These are phyloP conservation scores for Drosophila birchii DNA, from an alignment of 2,888 invertebrate species.

Conservation along the genomic window DNA sequence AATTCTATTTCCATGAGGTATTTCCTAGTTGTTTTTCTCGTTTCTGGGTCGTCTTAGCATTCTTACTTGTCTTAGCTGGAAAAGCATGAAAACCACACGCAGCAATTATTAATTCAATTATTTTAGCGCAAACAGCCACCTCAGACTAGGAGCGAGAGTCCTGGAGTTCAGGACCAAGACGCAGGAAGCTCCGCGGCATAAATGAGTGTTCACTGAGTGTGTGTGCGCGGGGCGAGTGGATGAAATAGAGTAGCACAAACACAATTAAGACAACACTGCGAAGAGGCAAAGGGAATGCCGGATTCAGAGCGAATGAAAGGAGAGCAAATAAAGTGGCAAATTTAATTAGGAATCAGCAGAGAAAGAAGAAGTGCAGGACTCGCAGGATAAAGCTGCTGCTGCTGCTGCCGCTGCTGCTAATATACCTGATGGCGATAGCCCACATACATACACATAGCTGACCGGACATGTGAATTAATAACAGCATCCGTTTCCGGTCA, in stretches of 20 bases:
- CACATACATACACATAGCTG: constrained; percentile 13
- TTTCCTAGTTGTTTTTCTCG: background rate
- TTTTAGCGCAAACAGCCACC: constrained; percentile 82
- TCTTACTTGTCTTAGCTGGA: constrained; percentile 76
- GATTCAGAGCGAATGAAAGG: constrained; percentile 16
- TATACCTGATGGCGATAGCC: constrained; percentile 33
- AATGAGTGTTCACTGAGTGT: constrained; percentile 57
- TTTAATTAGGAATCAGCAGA: constrained; percentile 68
- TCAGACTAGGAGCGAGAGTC: constrained; percentile 61
- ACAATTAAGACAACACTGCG: constrained; percentile 67
- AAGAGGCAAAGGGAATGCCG: constrained; percentile 53
- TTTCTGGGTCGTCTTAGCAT: constrained; percentile 17
- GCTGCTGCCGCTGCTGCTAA: background rate
- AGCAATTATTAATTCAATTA: constrained; percentile 84
- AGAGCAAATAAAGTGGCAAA: constrained; percentile 73
- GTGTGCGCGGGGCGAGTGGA: constrained; percentile 44
- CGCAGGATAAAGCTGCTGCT: background rate
- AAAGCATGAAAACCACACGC: constrained; percentile 84
- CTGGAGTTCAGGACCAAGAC: constrained; percentile 25
- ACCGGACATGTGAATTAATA: constrained; percentile 77
- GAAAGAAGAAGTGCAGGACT: constrained; percentile 28
- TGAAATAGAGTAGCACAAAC: constrained; percentile 79
- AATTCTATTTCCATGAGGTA: constrained; percentile 1
- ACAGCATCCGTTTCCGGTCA: constrained; percentile 78
- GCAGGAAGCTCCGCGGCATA: constrained; percentile 60